Percentiles rank a stretch among this genome's conserved stretches.
These are phyloP conservation scores for Drosophila yooni DNA, from an alignment of 2,888 invertebrate genomes.

Conservation along the genomic window DNA sequence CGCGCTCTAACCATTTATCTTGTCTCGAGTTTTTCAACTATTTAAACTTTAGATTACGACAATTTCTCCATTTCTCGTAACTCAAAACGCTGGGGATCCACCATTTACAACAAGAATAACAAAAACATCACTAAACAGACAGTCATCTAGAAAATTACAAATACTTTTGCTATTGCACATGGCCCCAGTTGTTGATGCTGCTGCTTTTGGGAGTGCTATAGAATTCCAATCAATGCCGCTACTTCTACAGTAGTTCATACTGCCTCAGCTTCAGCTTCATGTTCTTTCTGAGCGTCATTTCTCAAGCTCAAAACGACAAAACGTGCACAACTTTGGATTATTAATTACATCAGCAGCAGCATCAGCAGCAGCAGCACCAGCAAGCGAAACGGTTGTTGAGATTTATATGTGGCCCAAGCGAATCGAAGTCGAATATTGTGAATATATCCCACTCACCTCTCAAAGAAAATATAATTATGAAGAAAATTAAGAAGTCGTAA, in stretches of 20 bases:
- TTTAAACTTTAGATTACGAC: conserved; percentile 79
- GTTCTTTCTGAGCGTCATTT: conserved; percentile 62
- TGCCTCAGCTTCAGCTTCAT: conserved; percentile 15
- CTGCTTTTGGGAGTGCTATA: conserved; percentile 30
- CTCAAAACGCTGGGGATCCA: conserved; percentile 72
- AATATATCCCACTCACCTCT: conserved; percentile 30
- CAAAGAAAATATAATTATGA: conserved; percentile 5
- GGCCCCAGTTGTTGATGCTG: conserved; percentile 19
- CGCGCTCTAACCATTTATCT: conserved; percentile 58
- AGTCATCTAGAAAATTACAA: conserved; percentile 77
- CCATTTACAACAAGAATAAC: conserved; percentile 35
- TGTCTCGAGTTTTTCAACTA: conserved; percentile 62
- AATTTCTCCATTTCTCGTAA: conserved; percentile 68
- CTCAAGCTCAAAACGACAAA: conserved; percentile 80
- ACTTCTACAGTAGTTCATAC: conserved; percentile 40
- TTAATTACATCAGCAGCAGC: conserved; percentile 73
- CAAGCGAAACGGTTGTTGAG: conserved; percentile 48
- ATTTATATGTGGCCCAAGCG: conserved; percentile 70
- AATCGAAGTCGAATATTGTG: conserved; percentile 74
- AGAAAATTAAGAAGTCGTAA: conserved; percentile 5
- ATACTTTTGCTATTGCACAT: conserved; percentile 73
- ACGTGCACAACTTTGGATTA: conserved; percentile 77
- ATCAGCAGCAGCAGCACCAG: conserved; percentile 16
- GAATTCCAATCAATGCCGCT: conserved; percentile 73
- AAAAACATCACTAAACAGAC: conserved; percentile 51